Evolutionary conservation across 2,797 vertebrate genomes (phyloP).

Genomic region (Notoglanidium macrostoma): DNA sequence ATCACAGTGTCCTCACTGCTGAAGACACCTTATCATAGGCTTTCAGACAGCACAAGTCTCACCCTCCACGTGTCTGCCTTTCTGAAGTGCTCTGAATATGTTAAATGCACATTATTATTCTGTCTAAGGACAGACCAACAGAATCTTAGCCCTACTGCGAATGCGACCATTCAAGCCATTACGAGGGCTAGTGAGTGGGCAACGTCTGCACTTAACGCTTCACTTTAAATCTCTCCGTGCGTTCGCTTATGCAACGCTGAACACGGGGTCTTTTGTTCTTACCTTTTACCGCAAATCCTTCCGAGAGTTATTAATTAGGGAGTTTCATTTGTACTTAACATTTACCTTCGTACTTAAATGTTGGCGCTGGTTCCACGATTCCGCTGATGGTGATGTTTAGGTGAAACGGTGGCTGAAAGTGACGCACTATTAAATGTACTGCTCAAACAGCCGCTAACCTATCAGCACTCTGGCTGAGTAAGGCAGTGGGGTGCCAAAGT

Average conservation of each 20-base stretch:
- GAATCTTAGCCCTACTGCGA: slow-evolving; percentile 40
- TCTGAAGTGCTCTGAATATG: slow-evolving; percentile 47
- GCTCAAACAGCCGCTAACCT: slow-evolving; percentile 27
- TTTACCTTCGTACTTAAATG: slow-evolving; percentile 35
- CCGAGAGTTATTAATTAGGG: slow-evolving; percentile 33
- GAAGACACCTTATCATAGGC: slow-evolving; percentile 42
- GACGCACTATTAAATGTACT: slow-evolving; percentile 5
- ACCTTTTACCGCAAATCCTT: slow-evolving; percentile 26
- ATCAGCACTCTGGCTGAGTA: slow-evolving; percentile 29
- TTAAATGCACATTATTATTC: slow-evolving; percentile 58
- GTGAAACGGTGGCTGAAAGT: slow-evolving; percentile 31
- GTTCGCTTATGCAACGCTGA: slow-evolving; percentile 48
- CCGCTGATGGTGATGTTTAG: slow-evolving; percentile 39
- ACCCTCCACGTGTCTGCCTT: slow-evolving; percentile 37
- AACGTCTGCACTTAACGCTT: slow-evolving; percentile 51
- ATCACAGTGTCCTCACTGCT: slow-evolving; percentile 29
- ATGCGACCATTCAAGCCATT: slow-evolving; percentile 51
- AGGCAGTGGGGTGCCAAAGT: slow-evolving; percentile 47
- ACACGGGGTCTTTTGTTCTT: slow-evolving; percentile 39
- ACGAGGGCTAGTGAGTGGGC: slow-evolving; percentile 49
- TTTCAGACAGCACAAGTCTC: slow-evolving; percentile 42
- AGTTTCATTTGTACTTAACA: slow-evolving; percentile 33
- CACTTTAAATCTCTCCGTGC: slow-evolving; percentile 52
- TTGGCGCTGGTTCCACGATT: slow-evolving; percentile 32
- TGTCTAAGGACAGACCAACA: slow-evolving; percentile 48